These are phyloP conservation scores for Varecia variegata DNA, from an alignment of 2,797 vertebrate genomes.

Conservation along the genomic window DNA sequence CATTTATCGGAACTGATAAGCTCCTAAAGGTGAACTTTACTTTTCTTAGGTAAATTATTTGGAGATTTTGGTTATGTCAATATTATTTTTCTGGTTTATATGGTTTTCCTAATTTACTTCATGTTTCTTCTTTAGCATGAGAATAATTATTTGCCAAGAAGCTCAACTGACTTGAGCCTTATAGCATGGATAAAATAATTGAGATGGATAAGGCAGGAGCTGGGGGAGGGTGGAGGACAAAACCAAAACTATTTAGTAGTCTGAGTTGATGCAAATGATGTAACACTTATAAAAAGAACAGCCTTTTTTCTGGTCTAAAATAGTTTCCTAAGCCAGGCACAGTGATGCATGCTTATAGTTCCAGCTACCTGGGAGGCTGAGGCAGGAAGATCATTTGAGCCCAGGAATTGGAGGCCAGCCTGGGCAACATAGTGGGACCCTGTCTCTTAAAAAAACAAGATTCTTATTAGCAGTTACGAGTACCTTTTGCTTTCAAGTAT, in stretches of 20 bases:
- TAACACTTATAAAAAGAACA: neutral
- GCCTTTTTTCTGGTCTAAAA: neutral
- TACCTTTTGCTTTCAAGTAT: conserved; percentile 6
- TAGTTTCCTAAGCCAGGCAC: neutral
- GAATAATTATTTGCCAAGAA: conserved; percentile 14
- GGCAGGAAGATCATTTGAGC: neutral
- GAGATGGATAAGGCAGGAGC: neutral
- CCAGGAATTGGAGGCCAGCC: neutral
- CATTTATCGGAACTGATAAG: neutral
- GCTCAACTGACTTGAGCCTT: neutral
- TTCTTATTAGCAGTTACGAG: neutral
- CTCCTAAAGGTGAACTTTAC: neutral
- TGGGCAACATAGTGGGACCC: neutral
- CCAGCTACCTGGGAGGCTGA: neutral
- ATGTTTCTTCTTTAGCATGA: conserved; percentile 12
- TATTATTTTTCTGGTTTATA: conserved; percentile 45
- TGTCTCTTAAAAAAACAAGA: neutral
- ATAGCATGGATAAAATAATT: neutral
- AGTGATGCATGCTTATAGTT: neutral
- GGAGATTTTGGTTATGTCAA: conserved; percentile 51
- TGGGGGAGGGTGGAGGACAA: neutral
- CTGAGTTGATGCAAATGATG: neutral
- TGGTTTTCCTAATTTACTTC: conserved; percentile 38
- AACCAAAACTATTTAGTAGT: neutral
- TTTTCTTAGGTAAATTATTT: conserved; percentile 11